A percentile compares a stretch with the other conserved stretches of the same genome.
phyloP scores from a whole-genome alignment of 2,888 invertebrate species.

The Therioaphis trifolii region DNA sequence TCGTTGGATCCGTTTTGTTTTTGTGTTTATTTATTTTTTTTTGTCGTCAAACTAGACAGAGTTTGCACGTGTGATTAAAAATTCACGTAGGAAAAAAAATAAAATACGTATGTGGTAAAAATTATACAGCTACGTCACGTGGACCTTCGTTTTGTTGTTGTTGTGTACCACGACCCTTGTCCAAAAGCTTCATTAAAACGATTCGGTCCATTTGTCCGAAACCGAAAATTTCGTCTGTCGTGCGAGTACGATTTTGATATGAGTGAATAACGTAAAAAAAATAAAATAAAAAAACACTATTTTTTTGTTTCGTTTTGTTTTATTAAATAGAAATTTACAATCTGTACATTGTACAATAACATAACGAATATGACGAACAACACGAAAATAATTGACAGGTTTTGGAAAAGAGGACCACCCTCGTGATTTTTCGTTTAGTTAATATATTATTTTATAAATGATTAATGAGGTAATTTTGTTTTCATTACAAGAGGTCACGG shows the following conservation, averaged over 20 bases:
- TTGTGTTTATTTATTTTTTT: not conserved
- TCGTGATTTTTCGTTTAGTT: no score
- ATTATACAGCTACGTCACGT: constrained; percentile 8
- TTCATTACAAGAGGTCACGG: no score
- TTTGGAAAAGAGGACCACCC: no score
- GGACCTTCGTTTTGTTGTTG: constrained; percentile 11
- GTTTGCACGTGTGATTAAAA: not conserved
- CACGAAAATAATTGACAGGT: no score
- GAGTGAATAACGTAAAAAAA: not conserved
- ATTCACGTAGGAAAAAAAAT: not conserved
- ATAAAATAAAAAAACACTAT: not conserved
- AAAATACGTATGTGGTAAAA: not conserved
- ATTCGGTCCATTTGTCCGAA: not conserved
- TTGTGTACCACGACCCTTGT: constrained; percentile 49
- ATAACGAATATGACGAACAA: no score
- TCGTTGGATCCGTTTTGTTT: constrained; percentile 2
- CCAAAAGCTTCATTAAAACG: constrained; percentile 44
- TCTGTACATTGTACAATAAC: no score
- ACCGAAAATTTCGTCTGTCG: constrained; percentile 45
- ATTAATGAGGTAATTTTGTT: no score
- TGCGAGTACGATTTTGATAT: constrained; percentile 16
- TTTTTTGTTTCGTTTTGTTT: no score
- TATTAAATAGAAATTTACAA: no score
- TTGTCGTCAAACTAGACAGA: not conserved
- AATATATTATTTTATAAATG: no score